These are phyloP conservation scores for Peromyscus maniculatus DNA, from an alignment of 2,113 vertebrate species.

Conservation along the genomic window DNA sequence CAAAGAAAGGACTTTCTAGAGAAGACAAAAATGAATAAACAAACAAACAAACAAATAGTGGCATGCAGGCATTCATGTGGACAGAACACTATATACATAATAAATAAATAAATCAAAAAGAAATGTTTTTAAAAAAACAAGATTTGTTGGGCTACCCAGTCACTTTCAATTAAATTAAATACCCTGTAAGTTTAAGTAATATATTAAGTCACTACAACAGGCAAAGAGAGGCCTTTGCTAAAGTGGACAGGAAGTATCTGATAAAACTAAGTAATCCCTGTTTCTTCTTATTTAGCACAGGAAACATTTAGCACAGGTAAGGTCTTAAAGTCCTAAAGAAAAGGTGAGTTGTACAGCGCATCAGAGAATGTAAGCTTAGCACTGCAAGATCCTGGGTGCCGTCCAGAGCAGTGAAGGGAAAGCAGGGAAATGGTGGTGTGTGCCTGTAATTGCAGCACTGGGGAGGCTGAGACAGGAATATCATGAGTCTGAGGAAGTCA, in stretches of 20 bases:
- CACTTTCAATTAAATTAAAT: conserved; percentile 6
- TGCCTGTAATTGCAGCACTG: not conserved
- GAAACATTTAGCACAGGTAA: not conserved
- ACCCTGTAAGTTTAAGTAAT: not conserved
- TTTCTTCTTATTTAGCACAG: not conserved
- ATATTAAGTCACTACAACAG: not conserved
- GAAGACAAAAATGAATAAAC: not conserved
- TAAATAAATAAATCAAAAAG: no score
- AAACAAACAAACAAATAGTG: no score
- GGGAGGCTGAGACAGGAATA: not conserved
- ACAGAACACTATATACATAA: no score
- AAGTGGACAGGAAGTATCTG: not conserved
- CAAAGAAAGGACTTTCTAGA: not conserved
- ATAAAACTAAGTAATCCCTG: not conserved
- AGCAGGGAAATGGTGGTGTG: fast-evolving
- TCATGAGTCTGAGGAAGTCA: no score
- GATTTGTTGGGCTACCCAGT: not conserved
- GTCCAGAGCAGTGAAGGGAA: not conserved
- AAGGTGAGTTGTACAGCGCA: not conserved
- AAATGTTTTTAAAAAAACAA: not conserved
- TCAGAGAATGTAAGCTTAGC: not conserved
- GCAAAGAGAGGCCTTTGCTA: not conserved
- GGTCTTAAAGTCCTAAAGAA: not conserved
- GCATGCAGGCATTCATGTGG: no score
- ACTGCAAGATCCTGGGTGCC: not conserved